Percentiles rank a stretch among this genome's conserved stretches.
phyloP scores from a whole-genome alignment of 2,113 vertebrate species.

The Cepphus grylle region DNA sequence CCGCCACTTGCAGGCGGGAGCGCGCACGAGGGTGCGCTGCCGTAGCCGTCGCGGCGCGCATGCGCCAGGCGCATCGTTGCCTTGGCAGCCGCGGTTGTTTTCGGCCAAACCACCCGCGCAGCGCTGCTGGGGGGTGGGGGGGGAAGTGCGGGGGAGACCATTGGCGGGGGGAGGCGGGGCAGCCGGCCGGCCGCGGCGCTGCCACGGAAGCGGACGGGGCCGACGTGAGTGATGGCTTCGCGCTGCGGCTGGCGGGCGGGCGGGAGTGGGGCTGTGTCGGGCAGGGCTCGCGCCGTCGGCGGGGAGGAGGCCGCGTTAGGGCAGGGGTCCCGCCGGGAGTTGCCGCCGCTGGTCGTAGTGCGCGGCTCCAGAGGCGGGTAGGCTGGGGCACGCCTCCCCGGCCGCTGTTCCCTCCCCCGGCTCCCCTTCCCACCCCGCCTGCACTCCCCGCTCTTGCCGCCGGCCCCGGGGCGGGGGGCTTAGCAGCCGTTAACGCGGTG shows the following conservation, averaged over 20 bases:
- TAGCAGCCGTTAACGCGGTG: neutral
- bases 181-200: too few relatives aligned
- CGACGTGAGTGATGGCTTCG: neutral
- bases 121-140: neutral
- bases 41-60: neutral
- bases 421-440: neutral
- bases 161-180: neutral
- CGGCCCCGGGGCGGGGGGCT: neutral
- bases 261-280: too few relatives aligned
- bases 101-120: neutral
- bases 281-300: neutral
- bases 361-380: neutral
- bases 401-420: neutral
- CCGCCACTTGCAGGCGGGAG: neutral
- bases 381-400: neutral
- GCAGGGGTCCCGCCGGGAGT: too few relatives aligned
- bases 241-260: neutral
- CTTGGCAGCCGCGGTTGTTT: conserved; percentile 26
- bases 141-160: neutral
- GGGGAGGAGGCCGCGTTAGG: neutral
- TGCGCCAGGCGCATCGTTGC: conserved; percentile 1
- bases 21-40: fast-evolving
- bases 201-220: neutral
- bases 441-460: neutral
- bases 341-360: neutral